phyloP scores from a whole-genome alignment of 2,797 vertebrate species.

The Myotis myotis region DNA sequence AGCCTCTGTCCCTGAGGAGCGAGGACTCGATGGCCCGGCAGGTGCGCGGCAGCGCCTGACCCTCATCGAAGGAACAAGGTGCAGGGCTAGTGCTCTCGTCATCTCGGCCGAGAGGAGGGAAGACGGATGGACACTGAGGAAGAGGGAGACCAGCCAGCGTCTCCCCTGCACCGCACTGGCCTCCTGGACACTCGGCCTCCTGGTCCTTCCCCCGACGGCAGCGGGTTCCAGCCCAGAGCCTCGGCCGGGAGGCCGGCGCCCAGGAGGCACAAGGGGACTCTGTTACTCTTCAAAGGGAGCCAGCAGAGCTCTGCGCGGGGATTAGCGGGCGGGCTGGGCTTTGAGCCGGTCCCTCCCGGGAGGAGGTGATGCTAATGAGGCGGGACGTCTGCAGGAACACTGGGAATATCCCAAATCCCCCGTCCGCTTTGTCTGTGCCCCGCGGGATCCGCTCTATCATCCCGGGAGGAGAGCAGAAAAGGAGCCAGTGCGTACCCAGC shows the following conservation, averaged over 20 bases:
- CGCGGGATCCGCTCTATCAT: conserved; percentile 69
- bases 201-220: conserved; percentile 64
- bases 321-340: conserved; percentile 84
- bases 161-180: conserved; percentile 23
- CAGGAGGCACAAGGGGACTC: conserved; percentile 81
- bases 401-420: conserved; percentile 79
- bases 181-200: conserved; percentile 7
- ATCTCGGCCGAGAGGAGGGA: conserved; percentile 14
- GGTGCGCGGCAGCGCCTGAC: conserved; percentile 36
- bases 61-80: conserved; percentile 57
- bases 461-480: conserved; percentile 13
- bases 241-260: too few relatives aligned
- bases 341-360: conserved; percentile 72
- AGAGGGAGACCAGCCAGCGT: neutral
- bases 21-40: neutral
- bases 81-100: conserved; percentile 27
- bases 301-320: conserved; percentile 87
- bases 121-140: neutral
- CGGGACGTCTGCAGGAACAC: conserved; percentile 85
- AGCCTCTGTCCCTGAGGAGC: neutral
- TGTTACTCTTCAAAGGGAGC: conserved; percentile 87
- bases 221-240: conserved; percentile 69
- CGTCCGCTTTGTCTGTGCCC: conserved; percentile 77
- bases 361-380: conserved; percentile 86
- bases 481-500: neutral